Percentiles rank a stretch among this genome's conserved stretches.
phyloP scores from a whole-genome alignment of 2,113 vertebrate species.

The Bubo bubo region DNA sequence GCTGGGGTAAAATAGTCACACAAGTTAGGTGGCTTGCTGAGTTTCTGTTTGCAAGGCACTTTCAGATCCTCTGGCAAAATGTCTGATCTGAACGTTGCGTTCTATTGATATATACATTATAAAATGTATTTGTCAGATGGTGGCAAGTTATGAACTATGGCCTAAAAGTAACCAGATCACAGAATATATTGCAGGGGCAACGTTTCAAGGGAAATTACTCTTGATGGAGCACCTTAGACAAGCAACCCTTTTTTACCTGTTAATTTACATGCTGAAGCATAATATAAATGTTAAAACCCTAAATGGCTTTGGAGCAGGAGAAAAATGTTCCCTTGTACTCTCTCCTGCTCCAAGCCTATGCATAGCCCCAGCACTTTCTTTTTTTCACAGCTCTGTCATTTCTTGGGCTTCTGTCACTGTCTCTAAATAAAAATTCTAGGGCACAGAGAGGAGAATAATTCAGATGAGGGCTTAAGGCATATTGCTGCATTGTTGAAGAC shows the following conservation, averaged over 20 bases:
- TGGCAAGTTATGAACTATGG: neutral
- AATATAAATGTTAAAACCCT: neutral
- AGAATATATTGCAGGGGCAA: neutral
- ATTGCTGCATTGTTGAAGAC: neutral
- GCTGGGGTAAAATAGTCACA: neutral
- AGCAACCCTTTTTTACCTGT: neutral
- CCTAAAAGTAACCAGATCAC: neutral
- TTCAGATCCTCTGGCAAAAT: neutral
- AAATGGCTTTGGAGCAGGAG: neutral
- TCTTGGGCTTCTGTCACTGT: neutral
- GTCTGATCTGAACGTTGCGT: neutral
- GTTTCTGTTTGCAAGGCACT: neutral
- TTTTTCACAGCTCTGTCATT: neutral
- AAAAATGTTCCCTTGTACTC: neutral
- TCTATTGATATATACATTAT: neutral
- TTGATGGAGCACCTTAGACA: slow-evolving; percentile 3
- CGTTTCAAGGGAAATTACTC: neutral
- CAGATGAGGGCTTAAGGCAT: neutral
- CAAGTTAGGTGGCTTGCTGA: neutral
- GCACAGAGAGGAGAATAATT: neutral
- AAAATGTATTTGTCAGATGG: neutral
- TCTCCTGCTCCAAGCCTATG: neutral
- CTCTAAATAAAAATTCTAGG: neutral
- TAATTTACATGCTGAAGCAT: neutral
- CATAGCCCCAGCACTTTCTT: neutral